These are phyloP conservation scores for Phaethon lepturus DNA, from an alignment of 2,113 vertebrate species.

Conservation along the genomic window DNA sequence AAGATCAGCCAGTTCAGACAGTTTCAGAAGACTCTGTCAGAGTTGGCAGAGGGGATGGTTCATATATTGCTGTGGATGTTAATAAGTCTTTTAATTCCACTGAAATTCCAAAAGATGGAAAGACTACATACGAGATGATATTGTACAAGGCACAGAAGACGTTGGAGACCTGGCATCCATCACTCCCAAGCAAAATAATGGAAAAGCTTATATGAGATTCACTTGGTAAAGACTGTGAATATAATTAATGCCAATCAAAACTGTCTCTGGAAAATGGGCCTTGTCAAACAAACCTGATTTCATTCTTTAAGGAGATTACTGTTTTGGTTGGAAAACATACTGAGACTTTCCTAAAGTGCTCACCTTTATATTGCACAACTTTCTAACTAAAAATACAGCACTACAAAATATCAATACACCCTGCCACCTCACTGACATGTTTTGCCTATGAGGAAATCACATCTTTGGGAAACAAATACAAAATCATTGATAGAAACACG, in stretches of 20 bases:
- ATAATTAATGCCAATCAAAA: neutral
- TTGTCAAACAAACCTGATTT: neutral
- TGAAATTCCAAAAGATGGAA: neutral
- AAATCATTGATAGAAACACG: neutral
- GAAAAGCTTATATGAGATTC: neutral
- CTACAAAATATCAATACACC: neutral
- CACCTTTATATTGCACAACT: rapidly evolving
- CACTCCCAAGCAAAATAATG: neutral
- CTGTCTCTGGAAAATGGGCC: neutral
- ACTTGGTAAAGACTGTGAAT: neutral
- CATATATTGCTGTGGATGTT: neutral
- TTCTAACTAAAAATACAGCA: neutral
- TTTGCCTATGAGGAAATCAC: neutral
- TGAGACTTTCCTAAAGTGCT: neutral
- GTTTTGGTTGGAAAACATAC: neutral
- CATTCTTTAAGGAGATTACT: neutral
- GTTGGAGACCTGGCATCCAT: neutral
- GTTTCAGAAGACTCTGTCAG: neutral
- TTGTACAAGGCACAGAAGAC: neutral
- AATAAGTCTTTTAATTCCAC: neutral
- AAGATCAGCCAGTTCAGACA: neutral
- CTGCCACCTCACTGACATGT: neutral
- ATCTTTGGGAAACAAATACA: neutral
- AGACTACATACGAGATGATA: neutral
- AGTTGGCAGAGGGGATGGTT: neutral